Evolutionary conservation across 1,140 invertebrate genomes (phyloP), one percentile per base, ranked within the genome.

Genomic region (Apis dorsata): DNA sequence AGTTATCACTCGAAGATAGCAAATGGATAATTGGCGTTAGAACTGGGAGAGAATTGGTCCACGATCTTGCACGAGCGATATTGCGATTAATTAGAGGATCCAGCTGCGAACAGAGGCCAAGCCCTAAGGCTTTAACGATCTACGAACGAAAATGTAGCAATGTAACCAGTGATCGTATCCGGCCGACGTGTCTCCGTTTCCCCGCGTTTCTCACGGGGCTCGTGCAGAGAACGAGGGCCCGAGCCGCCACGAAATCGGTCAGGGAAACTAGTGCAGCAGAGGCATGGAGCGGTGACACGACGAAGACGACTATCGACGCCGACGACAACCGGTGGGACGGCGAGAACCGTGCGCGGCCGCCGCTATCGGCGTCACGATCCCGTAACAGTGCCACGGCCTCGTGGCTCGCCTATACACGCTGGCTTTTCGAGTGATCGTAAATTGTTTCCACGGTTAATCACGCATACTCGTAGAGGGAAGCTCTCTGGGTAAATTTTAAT

Each of bases 211-310:
- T 87, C 85, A 87, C 86, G 83, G 72, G 44, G 62, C 57, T 62
- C 71, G 84, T 62, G 66, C 74, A 71, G 28, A 53, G 15, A 24
- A 24, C 74, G 51, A 49, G 70, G 19, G 13, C 63, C 19, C 51
- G 17, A 44, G 63, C 34, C 69, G 75, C 69, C 80, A 79, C 68
- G 84, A 88, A 88, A 88, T 88, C 87, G 87, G 87, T 88, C 86
- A 85, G 87, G 68, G 86, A 88, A 88, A 88, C 84, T 88, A 72
- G 86, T 88, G 83, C 87, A 88, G 68, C 76, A 63, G 68, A 85
- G 51, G 69, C 86, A 88, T 85, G 80, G 66, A 79, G 83, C 53
- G 80, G 75, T 88, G 86, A 88, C 86, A 87, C 84, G 76, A 84
- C 83, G 76, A 72, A 70, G 83, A 82, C 80, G 66, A 74, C 69